These are phyloP conservation scores for Elgaria multicarinata DNA, from an alignment of 2,113 vertebrate genomes.

Conservation along the genomic window DNA sequence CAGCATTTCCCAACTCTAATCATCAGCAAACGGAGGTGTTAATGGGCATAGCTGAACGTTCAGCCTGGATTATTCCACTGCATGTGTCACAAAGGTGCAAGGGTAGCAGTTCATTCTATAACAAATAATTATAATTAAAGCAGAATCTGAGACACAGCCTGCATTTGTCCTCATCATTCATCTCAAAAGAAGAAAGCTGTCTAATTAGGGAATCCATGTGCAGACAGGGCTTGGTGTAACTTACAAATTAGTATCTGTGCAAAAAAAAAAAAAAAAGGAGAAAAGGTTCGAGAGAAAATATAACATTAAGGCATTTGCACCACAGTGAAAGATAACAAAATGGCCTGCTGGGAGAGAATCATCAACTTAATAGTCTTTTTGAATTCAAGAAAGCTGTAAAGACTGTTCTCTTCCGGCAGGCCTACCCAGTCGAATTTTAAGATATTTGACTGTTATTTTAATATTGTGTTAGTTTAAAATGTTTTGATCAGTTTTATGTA, in stretches of 20 bases:
- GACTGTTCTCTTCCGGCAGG: no score
- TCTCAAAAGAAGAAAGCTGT: slow-evolving; percentile 14
- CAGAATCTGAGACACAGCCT: slow-evolving; percentile 21
- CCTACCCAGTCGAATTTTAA: no score
- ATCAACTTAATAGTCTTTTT: no score
- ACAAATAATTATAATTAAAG: neutral
- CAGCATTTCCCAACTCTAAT: neutral
- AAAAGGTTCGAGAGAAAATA: neutral
- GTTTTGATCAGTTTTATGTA: no score
- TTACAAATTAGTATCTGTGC: slow-evolving; percentile 46
- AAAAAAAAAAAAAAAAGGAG: neutral
- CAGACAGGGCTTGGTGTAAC: neutral
- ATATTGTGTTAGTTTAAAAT: no score
- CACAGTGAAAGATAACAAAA: slow-evolving; percentile 39
- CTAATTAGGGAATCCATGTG: slow-evolving; percentile 48
- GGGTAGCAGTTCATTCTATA: neutral
- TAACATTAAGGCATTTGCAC: neutral
- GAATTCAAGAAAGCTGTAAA: no score
- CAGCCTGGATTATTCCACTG: neutral
- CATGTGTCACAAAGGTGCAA: neutral
- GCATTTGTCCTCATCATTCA: slow-evolving; percentile 11
- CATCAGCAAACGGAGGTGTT: neutral
- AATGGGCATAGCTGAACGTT: neutral
- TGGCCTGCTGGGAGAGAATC: no score
- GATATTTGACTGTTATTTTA: no score